A percentile compares a stretch with the other conserved stretches of the same genome.
These are phyloP conservation scores for Sternotherus odoratus DNA, from an alignment of 2,797 vertebrate species.

Conservation along the genomic window DNA sequence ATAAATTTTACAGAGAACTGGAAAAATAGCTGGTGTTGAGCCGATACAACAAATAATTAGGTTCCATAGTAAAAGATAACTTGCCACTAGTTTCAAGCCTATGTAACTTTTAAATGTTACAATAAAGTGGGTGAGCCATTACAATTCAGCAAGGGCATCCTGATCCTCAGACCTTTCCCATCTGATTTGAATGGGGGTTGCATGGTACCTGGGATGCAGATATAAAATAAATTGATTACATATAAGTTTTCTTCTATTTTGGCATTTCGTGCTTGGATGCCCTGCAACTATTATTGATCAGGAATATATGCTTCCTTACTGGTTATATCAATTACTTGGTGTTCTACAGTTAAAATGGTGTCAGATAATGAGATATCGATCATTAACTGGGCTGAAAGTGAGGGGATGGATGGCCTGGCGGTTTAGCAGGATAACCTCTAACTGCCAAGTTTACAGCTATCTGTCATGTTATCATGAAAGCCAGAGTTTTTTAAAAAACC, in stretches of 20 bases:
- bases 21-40: fast-evolving
- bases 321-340: neutral
- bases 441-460: neutral
- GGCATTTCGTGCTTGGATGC: neutral
- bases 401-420: neutral
- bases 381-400: neutral
- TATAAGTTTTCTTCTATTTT: neutral
- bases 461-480: neutral
- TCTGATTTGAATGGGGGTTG: neutral
- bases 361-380: slow-evolving; percentile 6
- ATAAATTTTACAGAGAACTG: neutral
- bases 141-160: neutral
- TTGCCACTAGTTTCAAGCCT: neutral
- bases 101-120: neutral
- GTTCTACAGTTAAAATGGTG: neutral
- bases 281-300: neutral
- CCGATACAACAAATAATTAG: neutral
- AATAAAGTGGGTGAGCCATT: neutral
- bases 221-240: neutral
- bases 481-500: neutral
- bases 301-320: neutral
- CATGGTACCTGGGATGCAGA: neutral
- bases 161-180: neutral
- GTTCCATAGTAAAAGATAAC: neutral
- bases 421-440: neutral